These are phyloP conservation scores for Halocynthia roretzi DNA, from an alignment of 23 tunicate genomes.

Conservation along the genomic window DNA sequence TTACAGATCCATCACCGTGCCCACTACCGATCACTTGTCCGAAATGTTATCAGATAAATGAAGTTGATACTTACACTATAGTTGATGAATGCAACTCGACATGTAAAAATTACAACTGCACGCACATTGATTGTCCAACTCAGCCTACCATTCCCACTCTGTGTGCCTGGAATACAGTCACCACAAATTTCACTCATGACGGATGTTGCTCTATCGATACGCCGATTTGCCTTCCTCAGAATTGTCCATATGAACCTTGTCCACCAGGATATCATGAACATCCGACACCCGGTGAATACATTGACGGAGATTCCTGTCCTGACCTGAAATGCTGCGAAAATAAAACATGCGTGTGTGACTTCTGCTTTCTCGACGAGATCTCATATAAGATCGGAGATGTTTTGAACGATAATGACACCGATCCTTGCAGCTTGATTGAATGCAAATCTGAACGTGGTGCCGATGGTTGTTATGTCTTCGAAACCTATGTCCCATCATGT, in stretches of 20 bases:
- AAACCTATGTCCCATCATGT: not conserved
- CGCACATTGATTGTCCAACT: conserved; percentile 10
- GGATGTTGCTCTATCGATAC: conserved; percentile 19
- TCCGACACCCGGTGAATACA: conserved; percentile 9
- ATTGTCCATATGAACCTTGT: conserved; percentile 20
- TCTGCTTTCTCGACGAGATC: conserved; percentile 12
- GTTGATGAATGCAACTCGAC: conserved; percentile 35
- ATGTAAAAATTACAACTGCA: conserved; percentile 23
- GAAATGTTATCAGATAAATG: conserved; percentile 14
- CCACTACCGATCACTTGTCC: conserved; percentile 18
- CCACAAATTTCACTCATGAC: conserved; percentile 2
- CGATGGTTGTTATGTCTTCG: conserved; percentile 30
- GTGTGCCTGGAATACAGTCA: conserved; percentile 26
- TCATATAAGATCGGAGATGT: conserved; percentile 22
- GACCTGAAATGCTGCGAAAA: conserved; percentile 31
- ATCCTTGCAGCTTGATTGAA: conserved; percentile 2
- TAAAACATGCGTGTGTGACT: conserved; percentile 30
- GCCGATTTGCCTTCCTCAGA: conserved; percentile 1
- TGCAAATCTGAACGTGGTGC: conserved; percentile 18
- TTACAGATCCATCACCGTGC: conserved; percentile 34
- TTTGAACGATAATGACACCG: not conserved
- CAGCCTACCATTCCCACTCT: conserved; percentile 5
- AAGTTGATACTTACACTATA: not conserved
- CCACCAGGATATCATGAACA: conserved; percentile 21
- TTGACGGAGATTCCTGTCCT: conserved; percentile 9